A percentile compares a stretch with the other conserved stretches of the same genome.
Evolutionary conservation across 1,140 invertebrate genomes (phyloP).

Genomic region (Halyomorpha halys): DNA sequence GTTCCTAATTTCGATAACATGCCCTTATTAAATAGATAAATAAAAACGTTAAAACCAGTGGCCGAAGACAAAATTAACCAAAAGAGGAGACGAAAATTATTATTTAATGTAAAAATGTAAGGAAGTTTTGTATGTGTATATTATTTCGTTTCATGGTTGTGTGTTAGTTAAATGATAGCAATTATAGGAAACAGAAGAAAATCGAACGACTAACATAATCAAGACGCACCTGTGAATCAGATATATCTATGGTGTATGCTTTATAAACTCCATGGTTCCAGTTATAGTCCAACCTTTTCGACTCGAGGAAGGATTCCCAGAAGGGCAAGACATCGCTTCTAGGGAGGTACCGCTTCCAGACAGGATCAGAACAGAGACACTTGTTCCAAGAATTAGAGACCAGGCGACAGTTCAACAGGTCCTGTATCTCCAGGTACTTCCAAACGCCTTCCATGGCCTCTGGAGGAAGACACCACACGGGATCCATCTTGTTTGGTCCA

Average conservation of each 20-base stretch:
- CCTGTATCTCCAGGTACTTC: neutral
- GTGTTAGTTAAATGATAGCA: no score
- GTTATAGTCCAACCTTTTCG: neutral
- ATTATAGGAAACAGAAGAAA: no score
- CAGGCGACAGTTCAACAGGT: neutral
- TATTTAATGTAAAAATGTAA: no score
- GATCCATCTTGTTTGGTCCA: neutral
- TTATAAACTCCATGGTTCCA: neutral
- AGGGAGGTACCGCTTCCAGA: neutral
- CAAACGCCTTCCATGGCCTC: neutral
- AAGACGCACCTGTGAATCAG: no score
- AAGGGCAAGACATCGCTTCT: neutral
- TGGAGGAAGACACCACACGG: neutral
- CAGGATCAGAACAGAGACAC: neutral
- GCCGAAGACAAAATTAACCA: no score
- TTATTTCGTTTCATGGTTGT: no score
- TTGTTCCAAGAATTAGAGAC: neutral
- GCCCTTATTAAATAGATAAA: no score
- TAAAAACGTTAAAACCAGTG: no score
- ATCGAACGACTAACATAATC: no score
- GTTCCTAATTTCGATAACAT: no score
- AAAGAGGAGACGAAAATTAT: no score
- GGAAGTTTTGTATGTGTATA: no score
- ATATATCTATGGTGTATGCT: neutral
- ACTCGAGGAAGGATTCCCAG: neutral